A percentile compares a stretch with the other conserved stretches of the same genome.
These are phyloP conservation scores for Gracilinanus agilis DNA, from an alignment of 2,113 vertebrate species.

Conservation along the genomic window DNA sequence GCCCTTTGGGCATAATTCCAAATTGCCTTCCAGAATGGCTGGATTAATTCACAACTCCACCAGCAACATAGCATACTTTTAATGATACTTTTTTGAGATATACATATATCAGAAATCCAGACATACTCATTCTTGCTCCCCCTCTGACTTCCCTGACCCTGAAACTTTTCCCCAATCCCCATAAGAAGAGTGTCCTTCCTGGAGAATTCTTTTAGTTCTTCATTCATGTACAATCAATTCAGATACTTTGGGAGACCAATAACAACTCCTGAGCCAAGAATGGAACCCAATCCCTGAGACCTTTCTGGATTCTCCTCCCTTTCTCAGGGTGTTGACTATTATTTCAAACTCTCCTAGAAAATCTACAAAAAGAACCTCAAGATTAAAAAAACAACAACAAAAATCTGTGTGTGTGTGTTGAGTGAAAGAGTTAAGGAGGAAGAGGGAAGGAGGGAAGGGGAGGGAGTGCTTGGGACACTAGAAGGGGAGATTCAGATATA, in stretches of 20 bases:
- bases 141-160: not conserved
- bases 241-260: not conserved
- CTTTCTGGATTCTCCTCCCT: not conserved
- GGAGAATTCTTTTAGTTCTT: not conserved
- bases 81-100: no score
- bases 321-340: not conserved
- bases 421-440: not conserved
- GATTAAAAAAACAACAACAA: not conserved
- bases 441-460: no score
- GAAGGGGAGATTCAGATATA: not conserved
- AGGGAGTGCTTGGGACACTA: not conserved
- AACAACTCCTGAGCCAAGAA: not conserved
- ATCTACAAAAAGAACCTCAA: not conserved
- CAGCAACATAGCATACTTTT: not conserved
- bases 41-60: no score
- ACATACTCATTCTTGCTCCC: not conserved
- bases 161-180: not conserved
- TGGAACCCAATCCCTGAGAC: not conserved
- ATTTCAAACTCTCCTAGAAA: not conserved
- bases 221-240: not conserved
- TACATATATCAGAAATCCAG: not conserved
- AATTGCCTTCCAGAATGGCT: no score
- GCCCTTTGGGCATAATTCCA: no score
- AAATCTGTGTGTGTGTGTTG: not conserved
- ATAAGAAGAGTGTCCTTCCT: not conserved